Evolutionary conservation across 2,888 invertebrate species (phyloP), one percentile per base, ranked within the genome.

Genomic region (Ceriagrion tenellum): DNA sequence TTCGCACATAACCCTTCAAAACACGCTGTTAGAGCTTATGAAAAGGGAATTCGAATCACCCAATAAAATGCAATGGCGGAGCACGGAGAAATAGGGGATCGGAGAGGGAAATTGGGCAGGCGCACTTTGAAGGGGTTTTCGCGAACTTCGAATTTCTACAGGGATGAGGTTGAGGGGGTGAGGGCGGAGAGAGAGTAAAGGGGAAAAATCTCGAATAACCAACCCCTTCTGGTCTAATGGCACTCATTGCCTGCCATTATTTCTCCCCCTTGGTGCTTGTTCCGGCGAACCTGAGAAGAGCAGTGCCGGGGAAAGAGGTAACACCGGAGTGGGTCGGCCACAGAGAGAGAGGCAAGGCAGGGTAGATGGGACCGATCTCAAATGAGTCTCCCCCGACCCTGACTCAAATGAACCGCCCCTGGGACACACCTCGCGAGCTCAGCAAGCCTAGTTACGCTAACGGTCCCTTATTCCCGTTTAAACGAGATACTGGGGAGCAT

Each of bases 401-500:
- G 30, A 35, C 81, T 81, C 55, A 69, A 93, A 93, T 74, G 93
- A 93, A 93, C 93, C 93, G 35, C 93, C 69, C 47, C 1, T 40
- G 93, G 69, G 93, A 81, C 35, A 81, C 55, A 93, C 69, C 93
- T 93, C 10, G 69, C 81, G 81, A 35, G 69, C 47, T 2, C 47
- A 47, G 47, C 23, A 69, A 69, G 81, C 81, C 81, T 81, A 81
- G 81, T 81, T 81, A 81, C 30, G 81, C 81, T 81, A 35, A 35
- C 81, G 30, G 30, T 35, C 81, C 81, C 81, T 81, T 81, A 81
- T 81, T 81, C 81, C 81, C n/a, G 93, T 93, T 63, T 93, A n/a
- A 93, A 93, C 63, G 63, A 93, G 81, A 93, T 93, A 55, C 47
- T 47, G 40, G 74, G 20, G 63, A 74, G 69, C 93, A 93, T 93